Percentiles rank a stretch among this genome's conserved stretches.
phyloP scores from a whole-genome alignment of 2,888 invertebrate species.

The Lasioglossum morio region DNA sequence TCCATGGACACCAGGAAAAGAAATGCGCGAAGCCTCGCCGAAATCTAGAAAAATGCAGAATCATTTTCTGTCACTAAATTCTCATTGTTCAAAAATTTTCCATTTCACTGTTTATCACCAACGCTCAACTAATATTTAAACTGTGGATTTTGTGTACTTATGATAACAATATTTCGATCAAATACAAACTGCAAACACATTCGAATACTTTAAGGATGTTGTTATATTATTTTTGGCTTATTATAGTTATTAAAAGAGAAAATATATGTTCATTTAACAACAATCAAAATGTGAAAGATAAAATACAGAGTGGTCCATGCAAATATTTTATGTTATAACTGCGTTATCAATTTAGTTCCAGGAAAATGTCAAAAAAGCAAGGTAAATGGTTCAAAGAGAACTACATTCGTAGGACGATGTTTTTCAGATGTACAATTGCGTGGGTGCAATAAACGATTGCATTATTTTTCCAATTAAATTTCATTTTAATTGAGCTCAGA shows the following conservation, averaged over 20 bases:
- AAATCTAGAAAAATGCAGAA: constrained; percentile 88
- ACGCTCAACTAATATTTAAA: background rate
- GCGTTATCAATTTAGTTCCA: background rate
- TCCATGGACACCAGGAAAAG: constrained; percentile 94
- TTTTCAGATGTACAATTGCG: background rate
- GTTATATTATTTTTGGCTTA: background rate
- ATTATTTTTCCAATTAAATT: background rate
- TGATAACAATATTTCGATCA: background rate
- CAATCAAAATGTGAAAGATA: background rate
- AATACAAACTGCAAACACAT: background rate
- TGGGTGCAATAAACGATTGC: background rate
- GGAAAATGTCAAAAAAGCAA: background rate
- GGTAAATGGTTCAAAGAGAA: no score
- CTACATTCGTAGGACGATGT: background rate
- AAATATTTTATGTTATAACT: background rate
- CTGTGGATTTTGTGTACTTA: background rate
- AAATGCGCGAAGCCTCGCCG: constrained; percentile 96
- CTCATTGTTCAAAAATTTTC: background rate
- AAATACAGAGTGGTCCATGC: background rate
- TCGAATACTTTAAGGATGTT: background rate
- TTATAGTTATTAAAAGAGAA: background rate
- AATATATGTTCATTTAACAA: background rate
- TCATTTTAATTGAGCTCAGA: no score
- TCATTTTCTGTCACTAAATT: background rate
- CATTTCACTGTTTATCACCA: background rate